Percentiles rank a stretch among this genome's conserved stretches.
Conservation (phyloP, 2,113 vertebrate genomes). For the Megaceryle maxima region DNA sequence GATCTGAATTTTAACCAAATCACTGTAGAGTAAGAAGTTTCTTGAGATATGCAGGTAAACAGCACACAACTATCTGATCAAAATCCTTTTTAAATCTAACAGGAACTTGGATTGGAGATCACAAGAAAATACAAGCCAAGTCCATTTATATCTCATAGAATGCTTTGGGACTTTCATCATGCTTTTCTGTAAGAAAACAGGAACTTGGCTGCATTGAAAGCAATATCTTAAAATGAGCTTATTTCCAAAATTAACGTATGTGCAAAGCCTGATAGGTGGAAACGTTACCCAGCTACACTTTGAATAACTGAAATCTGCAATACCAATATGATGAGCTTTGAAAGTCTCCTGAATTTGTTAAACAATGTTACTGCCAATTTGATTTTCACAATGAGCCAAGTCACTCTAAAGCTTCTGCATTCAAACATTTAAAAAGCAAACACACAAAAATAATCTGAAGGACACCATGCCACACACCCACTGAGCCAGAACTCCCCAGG, state of each 20-base stretch:
- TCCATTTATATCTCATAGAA: slow-evolving; percentile 40
- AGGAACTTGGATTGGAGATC: slow-evolving; percentile 58
- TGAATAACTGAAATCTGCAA: slow-evolving; percentile 47
- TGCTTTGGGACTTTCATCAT: slow-evolving; percentile 31
- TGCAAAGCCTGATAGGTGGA: slow-evolving; percentile 53
- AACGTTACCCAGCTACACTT: slow-evolving; percentile 27
- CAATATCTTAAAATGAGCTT: slow-evolving; percentile 52
- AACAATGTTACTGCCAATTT: slow-evolving; percentile 55
- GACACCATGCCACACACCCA: neutral
- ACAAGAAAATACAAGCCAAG: slow-evolving; percentile 49
- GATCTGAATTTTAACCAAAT: slow-evolving; percentile 21
- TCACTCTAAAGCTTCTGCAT: slow-evolving; percentile 46
- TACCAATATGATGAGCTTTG: slow-evolving; percentile 23
- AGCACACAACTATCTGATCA: slow-evolving; percentile 27
- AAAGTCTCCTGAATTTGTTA: slow-evolving; percentile 50
- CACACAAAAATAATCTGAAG: slow-evolving; percentile 42
- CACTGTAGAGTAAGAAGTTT: neutral
- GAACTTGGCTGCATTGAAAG: slow-evolving; percentile 49
- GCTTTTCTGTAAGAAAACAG: slow-evolving; percentile 48
- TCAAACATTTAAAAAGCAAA: slow-evolving; percentile 43
- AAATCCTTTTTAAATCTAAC: slow-evolving; percentile 34
- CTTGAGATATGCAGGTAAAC: slow-evolving; percentile 45
- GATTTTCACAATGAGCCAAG: slow-evolving; percentile 27
- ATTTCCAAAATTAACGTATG: slow-evolving; percentile 58
- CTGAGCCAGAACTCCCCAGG: slow-evolving; percentile 13